Percentiles rank a stretch among this genome's conserved stretches.
phyloP scores from a whole-genome alignment of 2,888 invertebrate genomes.

The Corbicula japonica region DNA sequence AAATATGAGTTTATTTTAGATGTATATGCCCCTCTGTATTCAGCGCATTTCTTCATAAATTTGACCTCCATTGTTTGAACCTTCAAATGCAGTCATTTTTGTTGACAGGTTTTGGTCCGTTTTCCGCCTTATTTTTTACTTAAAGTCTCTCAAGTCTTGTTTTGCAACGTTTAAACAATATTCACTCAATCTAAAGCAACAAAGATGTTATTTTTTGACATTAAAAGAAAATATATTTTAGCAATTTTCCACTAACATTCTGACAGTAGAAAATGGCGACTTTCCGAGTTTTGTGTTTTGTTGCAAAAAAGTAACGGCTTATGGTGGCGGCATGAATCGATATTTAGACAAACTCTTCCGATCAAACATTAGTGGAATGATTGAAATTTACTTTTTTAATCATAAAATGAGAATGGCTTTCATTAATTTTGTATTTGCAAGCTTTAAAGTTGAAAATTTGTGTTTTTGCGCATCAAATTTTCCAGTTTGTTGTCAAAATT shows the following conservation, averaged over 20 bases:
- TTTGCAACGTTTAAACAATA: not conserved
- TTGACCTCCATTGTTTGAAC: conserved; percentile 42
- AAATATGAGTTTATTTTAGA: no score
- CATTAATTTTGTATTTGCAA: conserved; percentile 9
- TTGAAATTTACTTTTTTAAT: conserved; percentile 43
- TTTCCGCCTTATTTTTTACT: not conserved
- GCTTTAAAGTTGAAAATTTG: conserved; percentile 42
- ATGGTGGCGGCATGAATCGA: not conserved
- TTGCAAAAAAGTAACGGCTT: conserved; percentile 51
- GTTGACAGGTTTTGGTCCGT: not conserved
- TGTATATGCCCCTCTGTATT: no score
- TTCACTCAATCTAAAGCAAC: not conserved
- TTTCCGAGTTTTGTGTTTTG: conserved; percentile 58
- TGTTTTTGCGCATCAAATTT: conserved; percentile 46
- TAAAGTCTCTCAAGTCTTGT: not conserved
- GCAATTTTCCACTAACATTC: conserved; percentile 15
- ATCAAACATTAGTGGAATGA: conserved; percentile 33
- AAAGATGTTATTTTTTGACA: not conserved
- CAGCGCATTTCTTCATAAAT: no score
- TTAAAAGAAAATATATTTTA: conserved; percentile 21
- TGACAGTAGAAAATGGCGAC: conserved; percentile 62
- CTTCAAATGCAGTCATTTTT: not conserved
- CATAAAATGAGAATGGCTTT: not conserved
- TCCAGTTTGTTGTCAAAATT: conserved; percentile 54
- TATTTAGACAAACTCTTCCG: conserved; percentile 7